These are phyloP conservation scores for Priocnemis perturbator DNA, from an alignment of 2,888 invertebrate genomes.

Conservation along the genomic window DNA sequence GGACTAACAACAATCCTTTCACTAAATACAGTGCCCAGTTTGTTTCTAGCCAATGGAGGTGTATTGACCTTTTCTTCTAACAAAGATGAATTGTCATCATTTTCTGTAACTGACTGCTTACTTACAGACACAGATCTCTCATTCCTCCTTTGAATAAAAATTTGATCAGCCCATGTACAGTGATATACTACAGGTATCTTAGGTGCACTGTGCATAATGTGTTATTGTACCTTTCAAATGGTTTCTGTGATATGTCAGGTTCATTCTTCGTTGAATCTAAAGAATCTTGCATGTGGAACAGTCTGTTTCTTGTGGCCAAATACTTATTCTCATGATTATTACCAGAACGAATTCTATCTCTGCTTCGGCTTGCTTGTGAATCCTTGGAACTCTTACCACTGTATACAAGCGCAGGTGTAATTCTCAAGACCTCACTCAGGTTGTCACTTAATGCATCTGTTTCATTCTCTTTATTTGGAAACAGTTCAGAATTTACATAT, in stretches of 20 bases:
- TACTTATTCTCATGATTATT: slow-evolving; percentile 24
- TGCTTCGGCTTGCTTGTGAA: slow-evolving; percentile 33
- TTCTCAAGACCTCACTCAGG: slow-evolving; percentile 61
- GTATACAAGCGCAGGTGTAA: slow-evolving; percentile 61
- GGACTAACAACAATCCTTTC: slow-evolving; percentile 72
- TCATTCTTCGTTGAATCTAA: slow-evolving; percentile 25
- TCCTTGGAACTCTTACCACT: slow-evolving; percentile 54
- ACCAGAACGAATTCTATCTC: slow-evolving; percentile 10
- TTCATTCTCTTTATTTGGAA: slow-evolving; percentile 53
- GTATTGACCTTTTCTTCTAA: slow-evolving; percentile 34
- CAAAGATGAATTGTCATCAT: slow-evolving; percentile 10
- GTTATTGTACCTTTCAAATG: slow-evolving; percentile 33
- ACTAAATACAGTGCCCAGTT: slow-evolving; percentile 69
- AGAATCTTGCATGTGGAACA: slow-evolving; percentile 11
- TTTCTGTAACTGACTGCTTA: slow-evolving; percentile 18
- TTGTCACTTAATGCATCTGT: slow-evolving; percentile 46
- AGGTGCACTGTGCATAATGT: no score
- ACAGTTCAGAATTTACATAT: slow-evolving; percentile 61
- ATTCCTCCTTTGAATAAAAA: slow-evolving; percentile 31
- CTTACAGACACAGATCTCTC: slow-evolving; percentile 18
- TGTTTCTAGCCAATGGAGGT: slow-evolving; percentile 64
- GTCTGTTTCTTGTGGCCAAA: slow-evolving; percentile 11
- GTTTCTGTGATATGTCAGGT: slow-evolving; percentile 1
- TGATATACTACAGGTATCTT: not conserved
- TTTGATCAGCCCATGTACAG: not conserved